Conservation (phyloP, 2,113 vertebrate genomes). For the Steatornis caripensis region DNA sequence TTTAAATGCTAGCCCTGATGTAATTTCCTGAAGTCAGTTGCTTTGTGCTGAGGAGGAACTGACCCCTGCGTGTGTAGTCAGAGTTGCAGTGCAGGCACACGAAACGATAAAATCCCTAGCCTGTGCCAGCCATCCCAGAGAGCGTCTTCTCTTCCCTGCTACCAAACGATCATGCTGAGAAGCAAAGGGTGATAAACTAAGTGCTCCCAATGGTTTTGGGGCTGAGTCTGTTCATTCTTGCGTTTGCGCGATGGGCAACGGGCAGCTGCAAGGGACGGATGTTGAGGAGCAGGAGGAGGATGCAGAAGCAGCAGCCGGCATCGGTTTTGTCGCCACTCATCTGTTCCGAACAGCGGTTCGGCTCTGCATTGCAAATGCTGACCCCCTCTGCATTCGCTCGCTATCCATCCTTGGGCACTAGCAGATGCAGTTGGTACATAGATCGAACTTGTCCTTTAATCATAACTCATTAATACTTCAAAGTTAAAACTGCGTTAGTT, state of each 20-base stretch:
- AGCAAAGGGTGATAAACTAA: not conserved
- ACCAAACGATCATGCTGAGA: rapidly evolving
- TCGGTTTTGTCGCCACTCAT: not conserved
- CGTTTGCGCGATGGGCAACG: rapidly evolving
- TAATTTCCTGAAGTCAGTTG: constrained; percentile 28
- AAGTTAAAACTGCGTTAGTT: not conserved
- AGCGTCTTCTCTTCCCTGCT: not conserved
- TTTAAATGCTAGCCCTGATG: constrained; percentile 32
- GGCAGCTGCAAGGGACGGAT: not conserved
- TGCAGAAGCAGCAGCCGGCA: not conserved
- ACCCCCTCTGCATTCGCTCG: not conserved
- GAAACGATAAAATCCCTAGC: not conserved
- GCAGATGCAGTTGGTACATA: not conserved
- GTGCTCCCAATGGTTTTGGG: not conserved
- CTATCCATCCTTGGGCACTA: not conserved
- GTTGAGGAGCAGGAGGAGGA: not conserved
- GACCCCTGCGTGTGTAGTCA: not conserved
- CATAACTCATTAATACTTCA: not conserved
- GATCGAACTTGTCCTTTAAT: not conserved
- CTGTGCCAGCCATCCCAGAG: not conserved
- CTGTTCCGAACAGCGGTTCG: not conserved
- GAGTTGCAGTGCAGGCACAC: not conserved
- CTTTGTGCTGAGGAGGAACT: constrained; percentile 38
- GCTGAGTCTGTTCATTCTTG: not conserved
- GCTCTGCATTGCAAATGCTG: not conserved